These are phyloP conservation scores for Porites rus DNA, from an alignment of 92 coral and sea anemone genomes.

Conservation along the genomic window DNA sequence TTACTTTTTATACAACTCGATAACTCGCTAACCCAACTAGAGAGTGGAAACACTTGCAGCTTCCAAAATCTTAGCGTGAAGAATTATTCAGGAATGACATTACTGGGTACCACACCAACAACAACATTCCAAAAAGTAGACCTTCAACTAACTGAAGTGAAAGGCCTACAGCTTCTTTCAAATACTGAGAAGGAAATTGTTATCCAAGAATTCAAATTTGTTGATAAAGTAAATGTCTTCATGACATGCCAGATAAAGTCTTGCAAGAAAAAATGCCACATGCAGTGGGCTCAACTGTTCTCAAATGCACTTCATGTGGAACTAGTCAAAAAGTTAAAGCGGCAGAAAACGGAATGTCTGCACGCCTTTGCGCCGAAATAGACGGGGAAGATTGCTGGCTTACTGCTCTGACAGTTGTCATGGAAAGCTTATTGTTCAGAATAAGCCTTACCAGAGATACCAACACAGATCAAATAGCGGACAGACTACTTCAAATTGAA, in stretches of 20 bases:
- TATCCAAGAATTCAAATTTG: conserved; percentile 21
- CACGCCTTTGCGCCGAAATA: conserved; percentile 15
- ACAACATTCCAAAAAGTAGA: too few relatives aligned
- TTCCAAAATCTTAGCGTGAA: conserved; percentile 34
- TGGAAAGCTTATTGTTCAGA: neutral
- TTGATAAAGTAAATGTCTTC: neutral
- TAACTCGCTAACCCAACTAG: conserved; percentile 1
- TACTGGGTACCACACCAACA: conserved; percentile 20
- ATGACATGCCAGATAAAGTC: conserved; percentile 2
- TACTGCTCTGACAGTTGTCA: conserved; percentile 27
- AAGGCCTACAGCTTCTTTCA: conserved; percentile 31
- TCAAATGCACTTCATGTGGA: conserved; percentile 21
- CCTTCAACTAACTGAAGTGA: neutral
- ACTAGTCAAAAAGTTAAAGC: conserved; percentile 13
- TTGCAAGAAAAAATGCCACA: conserved; percentile 27
- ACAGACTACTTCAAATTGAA: conserved; percentile 14
- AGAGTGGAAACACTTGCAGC: conserved; percentile 13
- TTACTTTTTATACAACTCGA: conserved; percentile 8
- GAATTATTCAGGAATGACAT: conserved; percentile 31
- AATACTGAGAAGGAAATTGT: conserved; percentile 16
- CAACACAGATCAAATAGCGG: conserved; percentile 9
- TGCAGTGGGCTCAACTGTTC: neutral
- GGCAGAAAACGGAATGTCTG: conserved; percentile 24
- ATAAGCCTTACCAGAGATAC: neutral
- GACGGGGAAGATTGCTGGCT: conserved; percentile 36